Conservation (phyloP, 2,797 vertebrate genomes). For the Diceros bicornis region DNA sequence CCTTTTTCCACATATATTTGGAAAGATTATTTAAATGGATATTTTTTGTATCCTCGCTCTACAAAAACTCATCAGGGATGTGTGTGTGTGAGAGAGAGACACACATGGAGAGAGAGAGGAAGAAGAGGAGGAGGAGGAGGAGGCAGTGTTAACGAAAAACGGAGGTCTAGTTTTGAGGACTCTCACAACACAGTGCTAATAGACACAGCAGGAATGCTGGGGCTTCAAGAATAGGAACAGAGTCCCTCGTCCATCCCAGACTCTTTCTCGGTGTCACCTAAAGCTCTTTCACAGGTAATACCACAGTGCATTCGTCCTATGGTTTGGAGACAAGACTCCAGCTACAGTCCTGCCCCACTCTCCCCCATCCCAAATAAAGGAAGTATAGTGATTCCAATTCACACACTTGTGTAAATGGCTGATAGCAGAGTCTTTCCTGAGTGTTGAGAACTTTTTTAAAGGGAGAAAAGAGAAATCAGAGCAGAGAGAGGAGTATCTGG, state of each 20-base stretch:
- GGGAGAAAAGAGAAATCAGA: not conserved
- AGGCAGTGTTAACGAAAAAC: not conserved
- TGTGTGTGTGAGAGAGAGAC: not conserved
- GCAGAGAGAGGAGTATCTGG: not conserved
- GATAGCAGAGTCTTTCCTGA: not conserved
- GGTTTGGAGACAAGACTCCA: not conserved
- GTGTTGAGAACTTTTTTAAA: not conserved
- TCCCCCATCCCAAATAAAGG: not conserved
- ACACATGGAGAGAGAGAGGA: too few species aligned
- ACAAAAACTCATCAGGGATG: not conserved
- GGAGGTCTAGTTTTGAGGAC: not conserved
- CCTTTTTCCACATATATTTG: not conserved
- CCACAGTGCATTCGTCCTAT: not conserved
- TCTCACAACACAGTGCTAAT: not conserved
- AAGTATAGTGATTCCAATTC: not conserved
- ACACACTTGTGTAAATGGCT: not conserved
- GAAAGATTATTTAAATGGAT: not conserved
- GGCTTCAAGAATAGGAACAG: not conserved
- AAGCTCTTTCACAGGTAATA: not conserved
- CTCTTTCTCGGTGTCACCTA: not conserved
- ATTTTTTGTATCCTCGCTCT: not conserved
- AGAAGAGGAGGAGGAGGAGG: not conserved
- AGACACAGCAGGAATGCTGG: not conserved
- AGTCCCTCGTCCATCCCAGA: not conserved
- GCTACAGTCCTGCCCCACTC: not conserved